A percentile compares a stretch with the other conserved stretches of the same genome.
Conservation (phyloP, 2,113 vertebrate species). For the Zosterops pallidus region DNA sequence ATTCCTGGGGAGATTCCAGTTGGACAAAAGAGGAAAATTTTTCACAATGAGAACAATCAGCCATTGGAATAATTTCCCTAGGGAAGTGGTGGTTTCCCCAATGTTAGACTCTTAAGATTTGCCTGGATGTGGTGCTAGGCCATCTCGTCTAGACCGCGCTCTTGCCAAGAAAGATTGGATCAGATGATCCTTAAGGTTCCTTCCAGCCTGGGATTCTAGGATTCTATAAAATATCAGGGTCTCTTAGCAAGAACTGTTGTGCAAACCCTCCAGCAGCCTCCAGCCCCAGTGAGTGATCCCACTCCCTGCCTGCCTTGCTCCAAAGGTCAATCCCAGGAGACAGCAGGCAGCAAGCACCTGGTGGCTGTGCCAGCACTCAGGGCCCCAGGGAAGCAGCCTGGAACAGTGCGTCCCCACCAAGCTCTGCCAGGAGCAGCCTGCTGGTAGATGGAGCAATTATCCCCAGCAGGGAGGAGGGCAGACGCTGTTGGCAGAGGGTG, state of each 20-base stretch:
- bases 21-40: not conserved
- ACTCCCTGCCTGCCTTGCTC: not conserved
- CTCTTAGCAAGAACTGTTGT: not conserved
- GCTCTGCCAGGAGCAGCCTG: not conserved
- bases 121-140: not conserved
- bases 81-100: not conserved
- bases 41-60: slow-evolving; percentile 6
- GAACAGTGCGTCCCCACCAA: not conserved
- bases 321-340: fast-evolving
- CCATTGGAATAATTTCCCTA: not conserved
- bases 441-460: not conserved
- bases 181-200: not conserved
- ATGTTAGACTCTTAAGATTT: fast-evolving
- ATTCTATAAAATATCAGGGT: not conserved
- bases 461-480: not conserved
- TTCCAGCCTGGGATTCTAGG: not conserved
- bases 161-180: not conserved
- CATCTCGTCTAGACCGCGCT: not conserved
- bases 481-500: not conserved
- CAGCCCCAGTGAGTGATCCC: fast-evolving
- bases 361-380: fast-evolving
- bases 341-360: not conserved
- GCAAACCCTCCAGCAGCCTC: not conserved
- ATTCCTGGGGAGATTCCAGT: not conserved
- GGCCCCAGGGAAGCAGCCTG: not conserved